Evolutionary conservation across 2,888 invertebrate species (phyloP).

Genomic region (Mechanitis messenoides): DNA sequence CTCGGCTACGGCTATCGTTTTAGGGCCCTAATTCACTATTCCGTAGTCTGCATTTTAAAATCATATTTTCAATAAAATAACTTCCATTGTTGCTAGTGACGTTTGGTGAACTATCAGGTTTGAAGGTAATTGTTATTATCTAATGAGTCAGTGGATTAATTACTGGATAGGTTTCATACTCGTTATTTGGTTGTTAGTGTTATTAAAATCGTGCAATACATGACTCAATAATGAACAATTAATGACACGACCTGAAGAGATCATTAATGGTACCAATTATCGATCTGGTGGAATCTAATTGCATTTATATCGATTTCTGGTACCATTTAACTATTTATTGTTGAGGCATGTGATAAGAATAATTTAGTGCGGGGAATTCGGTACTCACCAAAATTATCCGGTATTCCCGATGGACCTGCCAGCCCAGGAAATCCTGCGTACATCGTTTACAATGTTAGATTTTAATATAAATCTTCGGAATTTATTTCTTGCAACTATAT

Average conservation of each 20-base stretch:
- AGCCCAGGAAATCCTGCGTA: constrained; percentile 81
- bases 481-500: constrained; percentile 8
- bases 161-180: constrained; percentile 50
- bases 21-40: not conserved
- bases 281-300: constrained; percentile 46
- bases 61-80: constrained; percentile 19
- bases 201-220: constrained; percentile 52
- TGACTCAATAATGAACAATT: constrained; percentile 66
- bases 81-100: constrained; percentile 41
- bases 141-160: constrained; percentile 38
- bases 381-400: constrained; percentile 89
- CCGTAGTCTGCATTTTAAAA: not conserved
- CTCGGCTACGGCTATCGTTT: constrained; percentile 6
- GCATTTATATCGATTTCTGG: constrained; percentile 35
- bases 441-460: constrained; percentile 6
- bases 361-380: constrained; percentile 38
- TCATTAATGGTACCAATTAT: constrained; percentile 43
- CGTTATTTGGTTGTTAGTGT: constrained; percentile 64
- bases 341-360: constrained; percentile 49
- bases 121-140: constrained; percentile 14
- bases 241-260: constrained; percentile 44
- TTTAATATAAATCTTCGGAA: not conserved
- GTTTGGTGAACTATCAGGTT: constrained; percentile 14
- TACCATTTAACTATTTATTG: constrained; percentile 30
- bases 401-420: constrained; percentile 91